phyloP scores from a whole-genome alignment of 2,797 vertebrate genomes.

The Cynopterus sphinx region DNA sequence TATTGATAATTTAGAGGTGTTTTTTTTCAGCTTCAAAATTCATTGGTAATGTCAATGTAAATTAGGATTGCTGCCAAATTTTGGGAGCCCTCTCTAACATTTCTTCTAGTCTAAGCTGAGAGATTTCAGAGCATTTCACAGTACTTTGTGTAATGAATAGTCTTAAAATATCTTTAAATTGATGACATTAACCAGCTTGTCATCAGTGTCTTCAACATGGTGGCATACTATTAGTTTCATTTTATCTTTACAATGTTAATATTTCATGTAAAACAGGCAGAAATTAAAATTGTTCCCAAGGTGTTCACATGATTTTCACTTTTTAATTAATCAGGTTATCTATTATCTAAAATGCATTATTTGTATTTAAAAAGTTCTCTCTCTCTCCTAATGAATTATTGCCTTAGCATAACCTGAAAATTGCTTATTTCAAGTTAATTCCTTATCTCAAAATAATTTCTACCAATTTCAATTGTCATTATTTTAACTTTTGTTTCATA shows the following conservation, averaged over 20 bases:
- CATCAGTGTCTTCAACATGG: neutral
- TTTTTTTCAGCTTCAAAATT: neutral
- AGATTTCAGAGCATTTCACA: constrained; percentile 53
- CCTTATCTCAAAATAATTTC: constrained; percentile 3
- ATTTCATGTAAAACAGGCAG: constrained; percentile 38
- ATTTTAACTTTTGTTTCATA: neutral
- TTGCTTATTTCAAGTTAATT: neutral
- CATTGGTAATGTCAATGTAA: constrained; percentile 11
- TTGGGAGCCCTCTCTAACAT: neutral
- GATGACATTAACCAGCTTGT: constrained; percentile 46
- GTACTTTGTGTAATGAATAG: constrained; percentile 34
- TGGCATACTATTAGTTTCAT: neutral
- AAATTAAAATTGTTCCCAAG: constrained; percentile 14
- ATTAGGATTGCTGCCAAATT: constrained; percentile 42
- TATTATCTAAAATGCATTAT: constrained; percentile 44
- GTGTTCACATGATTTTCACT: neutral
- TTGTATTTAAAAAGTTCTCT: neutral
- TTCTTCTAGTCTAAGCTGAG: neutral
- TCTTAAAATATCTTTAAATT: constrained; percentile 54
- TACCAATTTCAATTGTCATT: constrained; percentile 11
- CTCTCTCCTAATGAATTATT: neutral
- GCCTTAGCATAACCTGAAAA: neutral
- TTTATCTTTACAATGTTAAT: constrained; percentile 44
- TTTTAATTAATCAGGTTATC: constrained; percentile 44
- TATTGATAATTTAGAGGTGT: neutral